phyloP scores from a whole-genome alignment of 2,888 invertebrate genomes.

The Nineta flava region DNA sequence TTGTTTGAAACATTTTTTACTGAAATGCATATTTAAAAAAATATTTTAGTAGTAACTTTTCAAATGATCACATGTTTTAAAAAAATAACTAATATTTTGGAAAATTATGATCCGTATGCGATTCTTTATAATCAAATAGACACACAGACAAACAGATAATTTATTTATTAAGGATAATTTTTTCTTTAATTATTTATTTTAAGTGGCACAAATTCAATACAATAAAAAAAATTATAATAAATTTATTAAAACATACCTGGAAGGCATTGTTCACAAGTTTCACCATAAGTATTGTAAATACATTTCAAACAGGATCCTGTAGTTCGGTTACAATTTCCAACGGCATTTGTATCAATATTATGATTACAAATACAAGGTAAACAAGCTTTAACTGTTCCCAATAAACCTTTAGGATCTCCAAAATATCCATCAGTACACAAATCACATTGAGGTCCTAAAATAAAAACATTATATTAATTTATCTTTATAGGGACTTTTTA shows the following conservation, averaged over 20 bases:
- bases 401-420: conserved; percentile 70
- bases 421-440: conserved; percentile 90
- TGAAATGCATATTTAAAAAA: too few species aligned
- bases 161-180: too few species aligned
- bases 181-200: too few species aligned
- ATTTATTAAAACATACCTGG: conserved; percentile 38
- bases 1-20: too few species aligned
- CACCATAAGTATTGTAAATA: conserved; percentile 86
- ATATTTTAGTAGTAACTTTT: too few species aligned
- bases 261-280: conserved; percentile 82
- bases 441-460: conserved; percentile 66
- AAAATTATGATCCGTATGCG: too few species aligned
- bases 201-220: too few species aligned
- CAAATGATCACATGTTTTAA: too few species aligned
- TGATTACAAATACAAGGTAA: conserved; percentile 82
- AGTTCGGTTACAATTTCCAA: conserved; percentile 93
- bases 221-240: too few species aligned
- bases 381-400: conserved; percentile 53
- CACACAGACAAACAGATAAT: too few species aligned
- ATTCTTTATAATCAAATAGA: too few species aligned
- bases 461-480: not conserved
- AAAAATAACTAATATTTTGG: too few species aligned
- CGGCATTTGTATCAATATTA: conserved; percentile 88
- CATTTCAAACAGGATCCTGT: conserved; percentile 94
- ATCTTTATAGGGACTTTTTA: not conserved